Conservation (phyloP, 1,140 invertebrate species). For the Triops longicaudatus region DNA sequence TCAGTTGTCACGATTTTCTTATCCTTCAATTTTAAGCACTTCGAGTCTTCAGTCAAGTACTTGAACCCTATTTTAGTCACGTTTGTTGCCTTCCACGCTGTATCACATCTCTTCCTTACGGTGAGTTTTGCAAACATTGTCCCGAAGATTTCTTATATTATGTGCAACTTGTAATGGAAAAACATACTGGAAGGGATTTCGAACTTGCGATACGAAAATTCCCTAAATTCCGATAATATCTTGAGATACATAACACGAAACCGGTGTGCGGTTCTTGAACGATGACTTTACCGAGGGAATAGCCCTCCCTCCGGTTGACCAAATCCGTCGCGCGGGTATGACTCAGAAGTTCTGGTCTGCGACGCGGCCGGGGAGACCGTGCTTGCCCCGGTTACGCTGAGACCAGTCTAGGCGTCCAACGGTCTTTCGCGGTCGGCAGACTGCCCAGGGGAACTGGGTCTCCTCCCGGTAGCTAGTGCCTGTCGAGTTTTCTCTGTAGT, state of each 20-base stretch:
- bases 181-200: too few relatives aligned
- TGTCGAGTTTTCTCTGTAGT: too few relatives aligned
- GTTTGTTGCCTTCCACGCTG: constrained; percentile 79
- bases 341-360: constrained; percentile 31
- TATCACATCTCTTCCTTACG: constrained; percentile 79
- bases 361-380: too few relatives aligned
- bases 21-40: constrained; percentile 71
- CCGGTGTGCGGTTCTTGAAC: constrained; percentile 32
- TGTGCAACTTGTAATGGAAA: too few relatives aligned
- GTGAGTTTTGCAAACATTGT: constrained; percentile 44
- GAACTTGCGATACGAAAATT: too few relatives aligned
- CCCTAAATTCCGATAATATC: not conserved
- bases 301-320: constrained; percentile 30
- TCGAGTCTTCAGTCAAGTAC: constrained; percentile 68
- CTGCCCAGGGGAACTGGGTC: too few relatives aligned
- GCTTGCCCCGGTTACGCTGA: too few relatives aligned
- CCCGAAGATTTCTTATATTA: too few relatives aligned
- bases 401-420: too few relatives aligned
- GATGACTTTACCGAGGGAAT: constrained; percentile 28
- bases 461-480: too few relatives aligned
- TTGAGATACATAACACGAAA: constrained; percentile 32
- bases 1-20: constrained; percentile 90
- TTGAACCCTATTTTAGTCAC: constrained; percentile 76
- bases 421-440: too few relatives aligned
- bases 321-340: constrained; percentile 30